A percentile compares a stretch with the other conserved stretches of the same genome.
These are phyloP conservation scores for Amphimedon queenslandica DNA, from an alignment of 37 sponge, comb jelly and placozoan species.

Conservation along the genomic window DNA sequence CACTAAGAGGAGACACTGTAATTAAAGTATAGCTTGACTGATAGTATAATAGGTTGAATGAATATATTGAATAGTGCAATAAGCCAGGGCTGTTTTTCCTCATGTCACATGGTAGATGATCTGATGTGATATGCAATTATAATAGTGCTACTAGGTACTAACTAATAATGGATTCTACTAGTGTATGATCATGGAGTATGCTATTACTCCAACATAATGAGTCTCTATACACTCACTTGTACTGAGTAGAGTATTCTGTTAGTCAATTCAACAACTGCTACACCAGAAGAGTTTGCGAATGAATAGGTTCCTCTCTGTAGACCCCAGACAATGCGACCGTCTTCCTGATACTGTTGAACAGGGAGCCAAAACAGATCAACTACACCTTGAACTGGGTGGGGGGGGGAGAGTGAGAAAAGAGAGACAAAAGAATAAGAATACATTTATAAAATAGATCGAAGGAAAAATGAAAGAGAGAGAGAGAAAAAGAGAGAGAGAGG, in stretches of 20 bases:
- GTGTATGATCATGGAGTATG: no score
- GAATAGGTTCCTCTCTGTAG: constrained; percentile 89
- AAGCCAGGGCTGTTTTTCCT: no score
- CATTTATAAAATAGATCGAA: background rate
- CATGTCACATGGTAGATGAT: no score
- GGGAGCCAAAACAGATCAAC: constrained; percentile 90
- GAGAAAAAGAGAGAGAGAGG: background rate
- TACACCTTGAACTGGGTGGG: constrained; percentile 65
- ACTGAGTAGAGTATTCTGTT: constrained; percentile 67
- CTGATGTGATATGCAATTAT: no score
- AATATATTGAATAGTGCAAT: no score
- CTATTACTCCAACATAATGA: no score
- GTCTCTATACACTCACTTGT: constrained; percentile 54
- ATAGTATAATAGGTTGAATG: no score
- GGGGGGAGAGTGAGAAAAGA: background rate
- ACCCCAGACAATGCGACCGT: constrained; percentile 90
- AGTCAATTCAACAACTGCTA: constrained; percentile 85
- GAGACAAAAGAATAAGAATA: background rate
- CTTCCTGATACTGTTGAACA: constrained; percentile 93
- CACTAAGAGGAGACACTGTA: no score
- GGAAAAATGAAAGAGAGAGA: no score
- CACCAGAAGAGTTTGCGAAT: constrained; percentile 82
- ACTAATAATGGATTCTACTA: no score
- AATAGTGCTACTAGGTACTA: no score
- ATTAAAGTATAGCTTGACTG: no score